Conservation (phyloP, 2,797 vertebrate genomes). For the Iguana delicatissima region DNA sequence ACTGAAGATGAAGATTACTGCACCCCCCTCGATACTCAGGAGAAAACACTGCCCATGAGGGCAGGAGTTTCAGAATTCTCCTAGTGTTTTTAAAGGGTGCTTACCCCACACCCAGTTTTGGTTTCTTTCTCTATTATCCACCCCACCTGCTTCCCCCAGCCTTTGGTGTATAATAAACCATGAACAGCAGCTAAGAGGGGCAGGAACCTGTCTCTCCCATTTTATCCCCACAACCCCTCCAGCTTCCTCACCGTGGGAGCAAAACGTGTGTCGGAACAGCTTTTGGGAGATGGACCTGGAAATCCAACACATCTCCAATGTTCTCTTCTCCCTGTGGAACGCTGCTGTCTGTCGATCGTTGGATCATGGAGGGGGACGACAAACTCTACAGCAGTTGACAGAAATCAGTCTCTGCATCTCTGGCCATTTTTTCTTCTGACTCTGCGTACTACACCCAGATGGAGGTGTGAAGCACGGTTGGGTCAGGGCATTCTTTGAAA, state of each 20-base stretch:
- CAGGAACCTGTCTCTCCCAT: conserved; percentile 39
- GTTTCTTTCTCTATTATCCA: neutral
- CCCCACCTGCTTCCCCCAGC: neutral
- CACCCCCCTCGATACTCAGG: neutral
- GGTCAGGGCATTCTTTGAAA: neutral
- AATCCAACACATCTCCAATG: accelerated
- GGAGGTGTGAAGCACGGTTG: too few species aligned
- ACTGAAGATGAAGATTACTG: conserved; percentile 30
- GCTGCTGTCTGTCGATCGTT: conserved; percentile 16
- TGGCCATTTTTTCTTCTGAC: neutral
- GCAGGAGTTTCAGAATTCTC: conserved; percentile 35
- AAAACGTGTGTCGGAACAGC: neutral
- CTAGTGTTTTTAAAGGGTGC: conserved; percentile 14
- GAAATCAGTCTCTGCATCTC: neutral
- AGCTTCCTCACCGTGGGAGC: neutral
- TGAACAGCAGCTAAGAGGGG: conserved; percentile 48
- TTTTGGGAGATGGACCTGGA: neutral
- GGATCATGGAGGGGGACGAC: neutral
- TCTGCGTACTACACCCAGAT: neutral
- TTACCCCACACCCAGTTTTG: neutral
- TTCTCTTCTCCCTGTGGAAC: neutral
- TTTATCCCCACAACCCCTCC: neutral
- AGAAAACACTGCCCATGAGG: conserved; percentile 42
- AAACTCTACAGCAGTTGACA: neutral
- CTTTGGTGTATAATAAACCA: conserved; percentile 68